These are phyloP conservation scores for Wasmannia auropunctata DNA, from an alignment of 1,140 invertebrate genomes.

Conservation along the genomic window DNA sequence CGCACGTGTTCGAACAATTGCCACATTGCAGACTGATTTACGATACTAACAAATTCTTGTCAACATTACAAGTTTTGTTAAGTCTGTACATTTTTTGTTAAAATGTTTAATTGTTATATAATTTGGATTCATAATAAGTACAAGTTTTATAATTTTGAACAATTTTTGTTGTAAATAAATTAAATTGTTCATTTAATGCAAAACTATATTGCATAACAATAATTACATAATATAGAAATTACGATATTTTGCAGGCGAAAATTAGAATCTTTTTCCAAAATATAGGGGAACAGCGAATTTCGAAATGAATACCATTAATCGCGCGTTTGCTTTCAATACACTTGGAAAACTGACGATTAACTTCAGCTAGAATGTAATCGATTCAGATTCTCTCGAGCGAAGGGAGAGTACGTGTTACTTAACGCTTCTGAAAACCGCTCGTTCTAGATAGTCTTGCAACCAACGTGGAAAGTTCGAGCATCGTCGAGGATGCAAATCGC, in stretches of 20 bases:
- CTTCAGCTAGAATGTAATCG: background rate
- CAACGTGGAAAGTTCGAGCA: background rate
- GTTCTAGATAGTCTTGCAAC: background rate
- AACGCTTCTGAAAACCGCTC: constrained; percentile 6
- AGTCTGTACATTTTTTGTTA: no score
- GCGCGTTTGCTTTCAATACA: background rate
- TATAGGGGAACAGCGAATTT: background rate
- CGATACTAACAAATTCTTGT: background rate
- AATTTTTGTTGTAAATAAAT: background rate
- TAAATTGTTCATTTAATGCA: background rate
- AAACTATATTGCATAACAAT: background rate
- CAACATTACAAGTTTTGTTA: background rate
- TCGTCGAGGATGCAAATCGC: background rate
- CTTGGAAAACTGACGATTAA: background rate
- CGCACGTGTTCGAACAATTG: background rate
- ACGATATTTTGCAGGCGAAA: background rate
- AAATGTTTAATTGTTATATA: no score
- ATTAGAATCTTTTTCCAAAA: background rate
- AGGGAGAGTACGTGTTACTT: background rate
- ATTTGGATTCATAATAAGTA: no score
- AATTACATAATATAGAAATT: background rate
- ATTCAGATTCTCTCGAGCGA: constrained; percentile 21
- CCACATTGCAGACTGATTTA: background rate
- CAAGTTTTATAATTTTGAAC: no score
- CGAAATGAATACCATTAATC: background rate